Evolutionary conservation across 2,888 invertebrate genomes (phyloP).

Genomic region (Mesochorus sp.): DNA sequence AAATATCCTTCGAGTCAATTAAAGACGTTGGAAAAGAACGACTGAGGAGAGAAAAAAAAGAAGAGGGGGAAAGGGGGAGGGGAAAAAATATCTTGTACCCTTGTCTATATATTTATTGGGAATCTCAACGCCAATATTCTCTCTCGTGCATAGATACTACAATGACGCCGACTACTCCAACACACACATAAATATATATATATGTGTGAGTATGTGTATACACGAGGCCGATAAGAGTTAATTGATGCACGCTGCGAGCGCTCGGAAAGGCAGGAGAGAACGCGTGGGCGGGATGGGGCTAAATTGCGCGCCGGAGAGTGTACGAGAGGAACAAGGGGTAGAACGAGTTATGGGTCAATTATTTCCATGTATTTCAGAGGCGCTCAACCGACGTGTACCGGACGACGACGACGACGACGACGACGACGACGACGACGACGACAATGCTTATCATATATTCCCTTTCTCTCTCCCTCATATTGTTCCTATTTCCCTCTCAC

Average conservation of each 20-base stretch:
- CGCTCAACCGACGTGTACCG: slow-evolving; percentile 58
- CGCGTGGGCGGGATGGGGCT: slow-evolving; percentile 28
- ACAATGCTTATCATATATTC: slow-evolving; percentile 41
- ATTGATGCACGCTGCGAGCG: slow-evolving; percentile 68
- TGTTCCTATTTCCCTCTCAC: no score
- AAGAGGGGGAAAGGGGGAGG: no score
- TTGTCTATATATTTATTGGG: slow-evolving; percentile 12
- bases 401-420: slow-evolving; percentile 13
- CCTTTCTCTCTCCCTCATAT: slow-evolving; percentile 19
- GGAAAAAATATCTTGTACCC: neutral
- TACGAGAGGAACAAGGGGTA: slow-evolving; percentile 15
- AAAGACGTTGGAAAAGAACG: neutral
- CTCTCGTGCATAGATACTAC: slow-evolving; percentile 18
- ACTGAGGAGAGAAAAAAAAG: neutral
- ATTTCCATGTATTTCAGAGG: slow-evolving; percentile 71
- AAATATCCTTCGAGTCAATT: no score
- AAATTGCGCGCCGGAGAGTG: slow-evolving; percentile 33
- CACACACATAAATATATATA: neutral
- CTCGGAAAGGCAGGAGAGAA: slow-evolving; percentile 31
- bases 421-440: slow-evolving; percentile 21
- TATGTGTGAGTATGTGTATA: slow-evolving; percentile 1
- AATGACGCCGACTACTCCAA: slow-evolving; percentile 12
- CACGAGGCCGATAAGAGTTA: slow-evolving; percentile 72
- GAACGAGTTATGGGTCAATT: slow-evolving; percentile 70
- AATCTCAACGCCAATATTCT: slow-evolving; percentile 35